Conservation (phyloP, 1,140 invertebrate genomes). For the Brachionus paranguensis region DNA sequence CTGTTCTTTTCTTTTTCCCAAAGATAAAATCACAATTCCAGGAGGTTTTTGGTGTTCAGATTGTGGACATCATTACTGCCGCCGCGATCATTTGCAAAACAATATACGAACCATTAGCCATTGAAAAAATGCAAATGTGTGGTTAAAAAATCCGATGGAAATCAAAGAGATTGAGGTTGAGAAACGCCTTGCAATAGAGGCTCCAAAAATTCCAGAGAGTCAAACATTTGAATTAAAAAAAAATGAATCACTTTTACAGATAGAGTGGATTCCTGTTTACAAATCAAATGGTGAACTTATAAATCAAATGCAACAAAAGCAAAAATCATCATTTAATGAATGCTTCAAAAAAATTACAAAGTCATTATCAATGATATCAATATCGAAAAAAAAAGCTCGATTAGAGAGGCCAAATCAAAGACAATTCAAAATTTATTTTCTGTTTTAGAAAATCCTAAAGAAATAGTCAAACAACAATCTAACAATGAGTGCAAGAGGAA, state of each 20-base stretch:
- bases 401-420: background rate
- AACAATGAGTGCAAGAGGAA: too few species aligned
- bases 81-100: too few species aligned
- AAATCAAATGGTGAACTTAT: background rate
- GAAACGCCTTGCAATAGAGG: background rate
- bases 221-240: background rate
- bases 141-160: background rate
- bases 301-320: background rate
- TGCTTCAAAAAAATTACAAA: background rate
- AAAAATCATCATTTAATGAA: background rate
- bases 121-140: background rate
- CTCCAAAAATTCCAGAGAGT: background rate
- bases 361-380: background rate
- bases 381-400: background rate
- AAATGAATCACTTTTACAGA: background rate
- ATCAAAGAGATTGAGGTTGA: background rate
- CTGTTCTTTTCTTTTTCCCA: too few species aligned
- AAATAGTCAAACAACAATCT: too few species aligned
- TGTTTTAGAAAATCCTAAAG: background rate
- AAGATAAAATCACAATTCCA: too few species aligned
- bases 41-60: too few species aligned
- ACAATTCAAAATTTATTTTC: background rate
- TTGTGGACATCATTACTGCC: too few species aligned
- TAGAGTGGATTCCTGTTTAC: background rate
- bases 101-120: background rate